Conservation (phyloP, 1,140 invertebrate species). For the Pseudoatta argentina region DNA sequence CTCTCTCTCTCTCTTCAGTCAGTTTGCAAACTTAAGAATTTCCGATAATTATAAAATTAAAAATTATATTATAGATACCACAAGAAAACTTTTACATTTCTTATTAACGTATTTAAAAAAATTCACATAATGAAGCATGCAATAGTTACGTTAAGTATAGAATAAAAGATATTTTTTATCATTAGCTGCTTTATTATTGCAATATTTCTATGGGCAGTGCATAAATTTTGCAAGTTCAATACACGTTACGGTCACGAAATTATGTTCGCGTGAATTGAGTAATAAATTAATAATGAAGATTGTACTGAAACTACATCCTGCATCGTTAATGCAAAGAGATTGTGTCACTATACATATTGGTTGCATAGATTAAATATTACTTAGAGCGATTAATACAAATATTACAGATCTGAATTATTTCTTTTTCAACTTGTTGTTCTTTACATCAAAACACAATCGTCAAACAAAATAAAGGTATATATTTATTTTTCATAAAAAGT, state of each 20-base stretch:
- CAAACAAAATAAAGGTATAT: neutral
- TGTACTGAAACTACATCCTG: neutral
- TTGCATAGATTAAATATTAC: slow-evolving; percentile 4
- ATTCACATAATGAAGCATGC: neutral
- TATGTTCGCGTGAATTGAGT: slow-evolving; percentile 1
- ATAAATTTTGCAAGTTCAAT: slow-evolving; percentile 6
- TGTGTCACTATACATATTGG: neutral
- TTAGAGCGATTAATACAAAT: neutral
- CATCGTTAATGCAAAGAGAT: slow-evolving; percentile 21
- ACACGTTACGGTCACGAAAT: neutral
- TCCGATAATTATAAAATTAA: neutral
- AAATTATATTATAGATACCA: slow-evolving; percentile 14
- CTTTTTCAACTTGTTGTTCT: neutral
- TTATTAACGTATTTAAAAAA: neutral
- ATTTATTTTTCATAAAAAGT: neutral
- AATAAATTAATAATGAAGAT: slow-evolving; percentile 2
- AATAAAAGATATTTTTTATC: slow-evolving; percentile 7
- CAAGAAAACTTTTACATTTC: neutral
- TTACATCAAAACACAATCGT: neutral
- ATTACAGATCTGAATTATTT: neutral
- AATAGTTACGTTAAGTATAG: neutral
- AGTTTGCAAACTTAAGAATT: neutral
- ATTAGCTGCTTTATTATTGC: neutral
- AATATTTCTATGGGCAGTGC: neutral
- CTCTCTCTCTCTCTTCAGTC: neutral